Percentiles rank a stretch among this genome's conserved stretches.
Evolutionary conservation across 2,113 vertebrate genomes (phyloP).

Genomic region (Corythornis madagascariensis): DNA sequence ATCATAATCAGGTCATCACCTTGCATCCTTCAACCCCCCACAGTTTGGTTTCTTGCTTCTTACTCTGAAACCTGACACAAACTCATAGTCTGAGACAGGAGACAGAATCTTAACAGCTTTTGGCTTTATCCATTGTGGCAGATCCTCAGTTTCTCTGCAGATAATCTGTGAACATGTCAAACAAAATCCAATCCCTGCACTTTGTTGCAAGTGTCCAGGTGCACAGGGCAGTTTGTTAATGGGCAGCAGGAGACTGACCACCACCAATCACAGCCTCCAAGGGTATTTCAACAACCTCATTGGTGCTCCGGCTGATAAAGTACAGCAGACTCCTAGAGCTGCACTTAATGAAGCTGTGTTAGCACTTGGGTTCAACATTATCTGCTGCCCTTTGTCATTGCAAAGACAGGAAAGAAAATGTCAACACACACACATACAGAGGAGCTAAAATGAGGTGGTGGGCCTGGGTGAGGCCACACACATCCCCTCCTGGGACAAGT

Average conservation of each 20-base stretch:
- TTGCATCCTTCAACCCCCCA: too few relatives aligned
- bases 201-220: background rate
- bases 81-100: rapidly evolving
- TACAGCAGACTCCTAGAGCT: background rate
- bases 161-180: rapidly evolving
- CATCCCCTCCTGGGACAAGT: background rate
- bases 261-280: rapidly evolving
- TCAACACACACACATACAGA: background rate
- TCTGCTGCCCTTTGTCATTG: background rate
- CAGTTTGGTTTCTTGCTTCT: too few relatives aligned
- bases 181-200: background rate
- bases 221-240: rapidly evolving
- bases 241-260: rapidly evolving
- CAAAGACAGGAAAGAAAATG: background rate
- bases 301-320: background rate
- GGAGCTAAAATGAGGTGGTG: background rate
- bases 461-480: background rate
- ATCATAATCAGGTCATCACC: background rate
- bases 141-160: background rate
- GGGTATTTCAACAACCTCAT: background rate
- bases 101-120: too few relatives aligned
- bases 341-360: background rate
- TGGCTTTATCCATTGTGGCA: background rate
- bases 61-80: background rate
- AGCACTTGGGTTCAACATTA: background rate